Evolutionary conservation across 2,888 invertebrate genomes (phyloP).

Genomic region (Arge pagana): DNA sequence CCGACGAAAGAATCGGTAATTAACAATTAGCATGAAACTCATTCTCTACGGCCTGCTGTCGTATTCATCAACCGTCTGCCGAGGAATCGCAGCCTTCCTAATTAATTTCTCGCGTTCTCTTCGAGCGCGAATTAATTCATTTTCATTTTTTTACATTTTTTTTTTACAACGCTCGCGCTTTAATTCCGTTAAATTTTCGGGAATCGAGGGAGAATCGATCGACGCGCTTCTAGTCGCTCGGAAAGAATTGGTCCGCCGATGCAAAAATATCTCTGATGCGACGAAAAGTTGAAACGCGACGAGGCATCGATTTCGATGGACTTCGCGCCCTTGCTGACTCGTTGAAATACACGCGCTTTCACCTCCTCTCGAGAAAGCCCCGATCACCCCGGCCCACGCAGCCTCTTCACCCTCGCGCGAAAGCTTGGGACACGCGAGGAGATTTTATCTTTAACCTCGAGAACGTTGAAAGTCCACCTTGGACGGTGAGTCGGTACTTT

Average conservation of each 20-base stretch:
- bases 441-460: constrained; percentile 7
- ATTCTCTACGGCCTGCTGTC: constrained; percentile 11
- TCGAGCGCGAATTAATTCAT: not conserved
- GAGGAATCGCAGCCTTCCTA: constrained; percentile 13
- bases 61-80: constrained; percentile 14
- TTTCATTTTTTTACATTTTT: constrained; percentile 6
- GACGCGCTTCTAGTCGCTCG: too few species aligned
- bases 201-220: too few species aligned
- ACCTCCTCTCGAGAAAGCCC: too few species aligned
- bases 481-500: too few species aligned
- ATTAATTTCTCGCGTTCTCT: constrained; percentile 15
- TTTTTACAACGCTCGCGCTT: too few species aligned
- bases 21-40: constrained; percentile 14
- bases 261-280: too few species aligned
- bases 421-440: constrained; percentile 7
- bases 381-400: too few species aligned
- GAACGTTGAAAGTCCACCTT: constrained; percentile 2
- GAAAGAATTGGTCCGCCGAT: too few species aligned
- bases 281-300: too few species aligned
- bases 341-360: too few species aligned
- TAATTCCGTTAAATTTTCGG: too few species aligned
- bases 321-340: not conserved
- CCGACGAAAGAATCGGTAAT: constrained; percentile 15
- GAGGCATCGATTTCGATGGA: too few species aligned
- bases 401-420: not conserved